These are phyloP conservation scores for Gracilinanus agilis DNA, from an alignment of 2,113 vertebrate species.

Conservation along the genomic window DNA sequence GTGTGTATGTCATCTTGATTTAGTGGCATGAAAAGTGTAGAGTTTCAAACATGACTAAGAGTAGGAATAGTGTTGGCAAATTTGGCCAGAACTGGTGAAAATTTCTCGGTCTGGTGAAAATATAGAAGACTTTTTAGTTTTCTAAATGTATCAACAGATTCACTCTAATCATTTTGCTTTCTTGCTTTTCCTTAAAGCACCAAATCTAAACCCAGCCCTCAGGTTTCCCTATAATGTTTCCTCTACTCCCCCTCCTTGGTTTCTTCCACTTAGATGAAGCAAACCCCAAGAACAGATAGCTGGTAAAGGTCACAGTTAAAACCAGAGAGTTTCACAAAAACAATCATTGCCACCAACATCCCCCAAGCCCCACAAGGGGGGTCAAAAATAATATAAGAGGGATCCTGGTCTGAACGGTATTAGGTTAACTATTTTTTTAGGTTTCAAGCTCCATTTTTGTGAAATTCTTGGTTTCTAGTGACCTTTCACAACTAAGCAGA, in stretches of 20 bases:
- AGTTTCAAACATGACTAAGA: neutral
- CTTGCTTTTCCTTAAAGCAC: neutral
- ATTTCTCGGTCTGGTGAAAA: slow-evolving; percentile 2
- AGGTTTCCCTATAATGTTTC: slow-evolving; percentile 46
- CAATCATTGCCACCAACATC: slow-evolving; percentile 69
- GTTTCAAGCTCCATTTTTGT: slow-evolving; percentile 71
- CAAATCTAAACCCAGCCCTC: neutral
- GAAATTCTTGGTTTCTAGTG: slow-evolving; percentile 76
- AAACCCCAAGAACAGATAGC: slow-evolving; percentile 55
- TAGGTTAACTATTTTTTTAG: slow-evolving; percentile 69
- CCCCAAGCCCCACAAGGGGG: slow-evolving; percentile 55
- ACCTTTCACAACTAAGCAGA: slow-evolving; percentile 70
- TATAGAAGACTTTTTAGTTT: neutral
- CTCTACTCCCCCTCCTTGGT: slow-evolving; percentile 61
- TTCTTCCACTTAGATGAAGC: slow-evolving; percentile 74
- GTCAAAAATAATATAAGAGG: slow-evolving; percentile 60
- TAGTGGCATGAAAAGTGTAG: neutral
- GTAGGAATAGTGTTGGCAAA: neutral
- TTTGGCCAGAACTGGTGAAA: neutral
- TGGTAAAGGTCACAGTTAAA: slow-evolving; percentile 80
- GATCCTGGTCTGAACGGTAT: slow-evolving; percentile 75
- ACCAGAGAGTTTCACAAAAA: slow-evolving; percentile 80
- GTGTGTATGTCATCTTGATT: neutral
- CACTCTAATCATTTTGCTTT: neutral
- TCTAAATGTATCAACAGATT: neutral